A percentile compares a stretch with the other conserved stretches of the same genome.
These are phyloP conservation scores for Cerceris rybyensis DNA, from an alignment of 2,888 invertebrate species.

Conservation along the genomic window DNA sequence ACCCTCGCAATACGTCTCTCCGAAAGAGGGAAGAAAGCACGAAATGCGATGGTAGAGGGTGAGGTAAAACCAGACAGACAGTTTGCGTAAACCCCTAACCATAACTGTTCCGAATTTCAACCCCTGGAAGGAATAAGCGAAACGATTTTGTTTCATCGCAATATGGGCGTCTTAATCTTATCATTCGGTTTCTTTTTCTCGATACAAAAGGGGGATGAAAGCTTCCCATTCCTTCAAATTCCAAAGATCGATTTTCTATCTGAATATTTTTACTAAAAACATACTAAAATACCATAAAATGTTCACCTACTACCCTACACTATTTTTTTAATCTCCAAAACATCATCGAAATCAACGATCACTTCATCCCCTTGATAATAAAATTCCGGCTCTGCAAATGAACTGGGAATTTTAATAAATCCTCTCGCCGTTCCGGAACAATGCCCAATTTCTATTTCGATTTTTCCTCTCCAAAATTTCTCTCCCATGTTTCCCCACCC, in stretches of 20 bases:
- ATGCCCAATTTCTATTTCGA: too few relatives aligned
- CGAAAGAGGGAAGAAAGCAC: background rate
- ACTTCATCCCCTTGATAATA: too few relatives aligned
- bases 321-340: too few relatives aligned
- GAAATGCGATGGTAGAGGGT: background rate
- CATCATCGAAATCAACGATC: too few relatives aligned
- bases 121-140: slow-evolving; percentile 1
- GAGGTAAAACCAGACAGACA: background rate
- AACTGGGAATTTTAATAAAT: too few relatives aligned
- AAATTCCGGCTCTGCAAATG: too few relatives aligned
- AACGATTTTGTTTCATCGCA: slow-evolving; percentile 27
- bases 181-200: background rate
- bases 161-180: slow-evolving; percentile 26
- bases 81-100: slow-evolving; percentile 6
- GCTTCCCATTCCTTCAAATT: background rate
- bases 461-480: too few relatives aligned
- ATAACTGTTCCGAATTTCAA: slow-evolving; percentile 12
- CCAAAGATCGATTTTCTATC: background rate
- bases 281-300: too few relatives aligned
- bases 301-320: too few relatives aligned
- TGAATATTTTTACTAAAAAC: too few relatives aligned
- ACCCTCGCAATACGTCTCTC: background rate
- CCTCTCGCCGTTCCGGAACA: too few relatives aligned
- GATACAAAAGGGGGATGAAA: background rate
- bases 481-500: too few relatives aligned